phyloP scores from a whole-genome alignment of 1,140 invertebrate species.

The Papilio glaucus region DNA sequence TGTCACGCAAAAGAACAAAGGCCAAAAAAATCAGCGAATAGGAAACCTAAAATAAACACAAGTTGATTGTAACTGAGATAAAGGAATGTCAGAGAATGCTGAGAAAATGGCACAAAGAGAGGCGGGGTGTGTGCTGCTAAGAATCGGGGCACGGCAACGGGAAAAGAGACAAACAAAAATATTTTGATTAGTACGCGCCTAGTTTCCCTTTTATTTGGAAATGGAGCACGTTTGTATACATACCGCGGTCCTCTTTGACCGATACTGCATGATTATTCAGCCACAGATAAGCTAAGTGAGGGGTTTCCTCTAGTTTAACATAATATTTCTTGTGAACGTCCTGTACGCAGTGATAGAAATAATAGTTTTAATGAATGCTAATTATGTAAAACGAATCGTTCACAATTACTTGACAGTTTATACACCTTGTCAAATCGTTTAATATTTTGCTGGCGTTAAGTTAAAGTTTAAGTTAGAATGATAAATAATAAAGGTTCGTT shows the following conservation, averaged over 20 bases:
- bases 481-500: too few species aligned
- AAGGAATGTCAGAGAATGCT: slow-evolving; percentile 13
- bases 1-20: neutral
- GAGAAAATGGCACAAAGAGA: slow-evolving; percentile 14
- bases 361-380: too few species aligned
- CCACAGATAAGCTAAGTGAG: neutral
- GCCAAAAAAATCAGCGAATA: neutral
- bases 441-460: too few species aligned
- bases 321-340: too few species aligned
- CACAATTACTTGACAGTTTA: too few species aligned
- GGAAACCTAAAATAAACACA: slow-evolving; percentile 34
- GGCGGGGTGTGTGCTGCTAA: neutral
- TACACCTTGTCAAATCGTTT: too few species aligned
- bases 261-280: neutral
- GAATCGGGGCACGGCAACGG: slow-evolving; percentile 23
- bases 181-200: slow-evolving; percentile 33
- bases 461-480: too few species aligned
- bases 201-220: slow-evolving; percentile 31
- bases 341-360: too few species aligned
- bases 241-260: slow-evolving; percentile 21
- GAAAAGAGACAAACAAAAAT: slow-evolving; percentile 17
- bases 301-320: too few species aligned
- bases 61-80: slow-evolving; percentile 30
- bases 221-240: neutral
- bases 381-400: too few species aligned